A percentile compares a stretch with the other conserved stretches of the same genome.
Conservation (phyloP, 2,113 vertebrate genomes). For the Notechis scutatus region DNA sequence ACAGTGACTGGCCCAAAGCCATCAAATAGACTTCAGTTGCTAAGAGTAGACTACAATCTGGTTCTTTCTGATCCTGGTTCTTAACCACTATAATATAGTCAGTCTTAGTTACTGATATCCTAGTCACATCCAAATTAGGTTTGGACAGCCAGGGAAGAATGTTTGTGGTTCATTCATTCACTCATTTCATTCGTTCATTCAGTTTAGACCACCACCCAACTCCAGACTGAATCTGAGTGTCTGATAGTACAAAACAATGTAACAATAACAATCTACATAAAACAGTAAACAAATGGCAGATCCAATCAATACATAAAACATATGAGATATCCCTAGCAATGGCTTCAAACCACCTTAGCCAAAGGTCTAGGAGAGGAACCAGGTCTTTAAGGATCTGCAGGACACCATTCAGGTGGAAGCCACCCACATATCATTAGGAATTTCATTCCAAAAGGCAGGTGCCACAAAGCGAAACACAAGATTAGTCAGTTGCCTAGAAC, state of each 20-base stretch:
- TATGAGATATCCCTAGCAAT: neutral
- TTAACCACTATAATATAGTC: neutral
- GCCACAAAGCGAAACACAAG: neutral
- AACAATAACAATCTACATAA: neutral
- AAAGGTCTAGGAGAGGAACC: neutral
- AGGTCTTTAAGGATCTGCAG: neutral
- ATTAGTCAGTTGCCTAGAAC: neutral
- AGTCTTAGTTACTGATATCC: neutral
- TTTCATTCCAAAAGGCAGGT: neutral
- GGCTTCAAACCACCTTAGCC: neutral
- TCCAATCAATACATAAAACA: neutral
- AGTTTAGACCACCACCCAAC: neutral
- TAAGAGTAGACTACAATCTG: neutral
- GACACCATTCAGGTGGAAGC: neutral
- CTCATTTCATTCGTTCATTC: neutral
- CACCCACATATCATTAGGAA: neutral
- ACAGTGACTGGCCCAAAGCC: neutral
- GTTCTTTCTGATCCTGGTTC: neutral
- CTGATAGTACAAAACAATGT: neutral
- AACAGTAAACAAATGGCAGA: neutral
- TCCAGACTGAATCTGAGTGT: neutral
- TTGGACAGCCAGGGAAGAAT: neutral
- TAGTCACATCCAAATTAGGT: neutral
- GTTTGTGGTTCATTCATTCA: neutral
- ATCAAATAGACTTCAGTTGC: neutral